Evolutionary conservation across 2,113 vertebrate species (phyloP).

Genomic region (Fulmarus glacialis): DNA sequence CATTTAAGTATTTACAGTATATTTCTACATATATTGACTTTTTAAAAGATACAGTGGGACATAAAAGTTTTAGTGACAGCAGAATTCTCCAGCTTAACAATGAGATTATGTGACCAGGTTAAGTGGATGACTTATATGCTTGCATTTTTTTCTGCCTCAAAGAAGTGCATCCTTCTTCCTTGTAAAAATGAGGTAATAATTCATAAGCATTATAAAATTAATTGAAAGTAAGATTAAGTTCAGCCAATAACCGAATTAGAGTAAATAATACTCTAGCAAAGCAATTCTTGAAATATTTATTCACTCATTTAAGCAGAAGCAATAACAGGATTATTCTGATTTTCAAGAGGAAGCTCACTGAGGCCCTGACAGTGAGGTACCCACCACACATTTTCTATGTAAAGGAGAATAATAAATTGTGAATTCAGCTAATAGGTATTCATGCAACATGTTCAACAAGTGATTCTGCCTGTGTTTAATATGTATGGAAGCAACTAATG

Average conservation of each 20-base stretch:
- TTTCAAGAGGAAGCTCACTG: not conserved
- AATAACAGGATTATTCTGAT: not conserved
- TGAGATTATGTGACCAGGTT: not conserved
- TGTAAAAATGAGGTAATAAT: not conserved
- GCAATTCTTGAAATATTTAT: not conserved
- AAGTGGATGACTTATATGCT: not conserved
- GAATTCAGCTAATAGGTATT: not conserved
- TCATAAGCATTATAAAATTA: not conserved
- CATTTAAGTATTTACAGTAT: not conserved
- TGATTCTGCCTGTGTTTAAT: not conserved
- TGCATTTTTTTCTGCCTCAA: not conserved
- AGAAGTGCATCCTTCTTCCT: not conserved
- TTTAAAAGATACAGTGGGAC: not conserved
- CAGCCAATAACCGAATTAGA: not conserved
- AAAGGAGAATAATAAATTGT: not conserved
- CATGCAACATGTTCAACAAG: not conserved
- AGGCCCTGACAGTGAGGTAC: not conserved
- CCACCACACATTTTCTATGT: not conserved
- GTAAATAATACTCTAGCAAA: not conserved
- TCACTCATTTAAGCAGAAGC: not conserved
- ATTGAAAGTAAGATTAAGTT: not conserved
- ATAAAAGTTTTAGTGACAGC: not conserved
- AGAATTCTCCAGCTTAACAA: not conserved
- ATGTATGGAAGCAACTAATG: not conserved
- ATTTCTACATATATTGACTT: not conserved